These are phyloP conservation scores for Pogona vitticeps DNA, from an alignment of 2,113 vertebrate genomes.

Conservation along the genomic window DNA sequence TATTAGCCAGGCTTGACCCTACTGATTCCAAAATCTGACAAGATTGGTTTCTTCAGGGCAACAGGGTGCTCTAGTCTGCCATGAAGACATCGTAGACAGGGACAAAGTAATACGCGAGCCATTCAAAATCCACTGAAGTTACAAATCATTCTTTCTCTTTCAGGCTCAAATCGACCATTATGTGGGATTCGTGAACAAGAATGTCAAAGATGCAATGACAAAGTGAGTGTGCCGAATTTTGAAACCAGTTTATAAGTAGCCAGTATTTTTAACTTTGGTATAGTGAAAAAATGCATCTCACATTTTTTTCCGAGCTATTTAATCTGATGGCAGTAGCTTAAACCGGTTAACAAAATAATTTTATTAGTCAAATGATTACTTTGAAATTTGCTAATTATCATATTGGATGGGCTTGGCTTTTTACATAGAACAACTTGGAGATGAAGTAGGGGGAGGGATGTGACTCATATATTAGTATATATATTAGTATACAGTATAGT, in stretches of 20 bases:
- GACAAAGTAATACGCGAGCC: background rate
- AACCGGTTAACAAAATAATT: background rate
- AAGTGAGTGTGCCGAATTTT: conserved; percentile 83
- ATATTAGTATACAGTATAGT: too few relatives aligned
- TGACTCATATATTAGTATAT: background rate
- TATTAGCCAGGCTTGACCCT: too few relatives aligned
- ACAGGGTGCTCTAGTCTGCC: too few relatives aligned
- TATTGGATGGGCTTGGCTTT: background rate
- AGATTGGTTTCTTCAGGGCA: too few relatives aligned
- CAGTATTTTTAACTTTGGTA: background rate
- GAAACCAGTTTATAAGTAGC: background rate
- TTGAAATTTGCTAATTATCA: background rate
- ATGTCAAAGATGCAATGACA: conserved; percentile 86
- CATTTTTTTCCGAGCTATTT: background rate
- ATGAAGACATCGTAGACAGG: background rate
- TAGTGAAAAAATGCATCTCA: background rate
- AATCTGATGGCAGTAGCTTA: background rate
- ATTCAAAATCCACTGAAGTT: background rate
- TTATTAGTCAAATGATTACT: background rate
- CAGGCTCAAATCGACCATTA: conserved; percentile 94
- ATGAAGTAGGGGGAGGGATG: background rate
- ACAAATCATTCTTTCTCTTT: conserved; percentile 6
- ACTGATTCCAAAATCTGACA: too few relatives aligned
- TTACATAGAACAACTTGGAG: background rate
- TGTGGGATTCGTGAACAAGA: conserved; percentile 86